Base-by-base conservation (phyloP, 2,113 vertebrate genomes). In the Silurus meridionalis region DNA sequence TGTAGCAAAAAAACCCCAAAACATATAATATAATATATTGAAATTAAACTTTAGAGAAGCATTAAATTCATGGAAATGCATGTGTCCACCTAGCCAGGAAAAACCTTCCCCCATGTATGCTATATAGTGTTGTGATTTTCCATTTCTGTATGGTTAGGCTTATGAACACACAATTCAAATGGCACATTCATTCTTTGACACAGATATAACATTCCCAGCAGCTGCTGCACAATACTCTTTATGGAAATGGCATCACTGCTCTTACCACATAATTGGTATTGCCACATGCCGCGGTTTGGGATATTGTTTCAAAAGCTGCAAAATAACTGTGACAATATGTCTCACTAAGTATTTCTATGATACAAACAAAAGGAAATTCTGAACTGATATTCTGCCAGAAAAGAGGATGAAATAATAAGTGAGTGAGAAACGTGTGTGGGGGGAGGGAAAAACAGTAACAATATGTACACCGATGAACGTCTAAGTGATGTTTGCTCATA, bases 271-370 rank as follows among this genome's bases (percentile, higher is more conserved):
- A 84, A 81, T 82, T 77, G 82, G 77, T 78, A 69, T 19, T 78
- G n/a, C 37, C 85, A 87, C 55, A 82, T 74, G 25, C 72, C 15
- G n/a, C 61, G 46, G 64, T 89, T 86, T 80, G 82, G 57, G 79
- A 87, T 82, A 79, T 82, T 83, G 71, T 87, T 87, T 87, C 64
- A 79, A 82, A 87, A 82, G 80, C 85, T 85, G 78, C 69, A 58
- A 78, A 81, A 85, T 72, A 85, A 8, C 60, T 79, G 71, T 82
- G 79, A 89, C 67, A 82, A 87, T 87, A 69, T 28, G 63, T 72
- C 57, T 87, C 80, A 67, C 37, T 84, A 61, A 69, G 69, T 81
- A 85, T 82, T 82, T 80, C 67, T 60, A 50, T 53, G 48, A 84
- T 55, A 77, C 74, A 80, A 82, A 85, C 52, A 87, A 80, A 80